Base-by-base conservation (phyloP, 2,113 vertebrate species). In the Microcebus lehilahytsara region DNA sequence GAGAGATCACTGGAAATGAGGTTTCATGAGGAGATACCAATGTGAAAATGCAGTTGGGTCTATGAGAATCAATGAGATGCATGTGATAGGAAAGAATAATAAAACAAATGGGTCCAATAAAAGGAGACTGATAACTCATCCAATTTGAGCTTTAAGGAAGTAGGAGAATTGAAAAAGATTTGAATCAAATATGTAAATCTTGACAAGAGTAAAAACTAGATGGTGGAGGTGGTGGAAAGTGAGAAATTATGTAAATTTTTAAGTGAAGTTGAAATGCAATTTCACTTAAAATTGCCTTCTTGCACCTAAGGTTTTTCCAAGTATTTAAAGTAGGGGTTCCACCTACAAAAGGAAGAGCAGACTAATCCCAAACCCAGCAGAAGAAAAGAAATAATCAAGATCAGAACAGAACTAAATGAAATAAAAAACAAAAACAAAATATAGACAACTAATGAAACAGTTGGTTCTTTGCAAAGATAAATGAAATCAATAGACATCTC, bases 191-290 rank as follows among this genome's bases (percentile, higher is more conserved):
- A 75, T 19, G 10, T 64, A 80, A 85, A 51, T 80, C 5, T 49
- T 77, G 64, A 51, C 37, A 66, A 46, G 30, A 84, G 19, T 83
- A 13, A 83, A 67, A 53, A 58, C 12, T 75, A 88, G 77, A 37
- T 53, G 49, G 17, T 62, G 34, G 79, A 83, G 20, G 23, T 34
- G 12, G 58, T 23, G 72, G 66, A 74, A 14, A 58, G 17, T 78
- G 74, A 81, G 71, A 93, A 86, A 53, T 64, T 78, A 51, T 46
- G 37, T 49, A n/a, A 27, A 14, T 53, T 94, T 95, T 95, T 90
- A 60, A 92, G 71, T 75, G 34, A 96, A 49, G 12, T 79, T 74
- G 53, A 66, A 92, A 87, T 11, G 25, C 27, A 81, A 78, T 40
- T 56, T 56, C 6, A 56, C 53, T 56, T 56, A 34, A 56, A 87